Base-by-base conservation (phyloP, 30 jellyfish, hydroid and myxozoan genomes). In the Catostylus mosaicus region DNA sequence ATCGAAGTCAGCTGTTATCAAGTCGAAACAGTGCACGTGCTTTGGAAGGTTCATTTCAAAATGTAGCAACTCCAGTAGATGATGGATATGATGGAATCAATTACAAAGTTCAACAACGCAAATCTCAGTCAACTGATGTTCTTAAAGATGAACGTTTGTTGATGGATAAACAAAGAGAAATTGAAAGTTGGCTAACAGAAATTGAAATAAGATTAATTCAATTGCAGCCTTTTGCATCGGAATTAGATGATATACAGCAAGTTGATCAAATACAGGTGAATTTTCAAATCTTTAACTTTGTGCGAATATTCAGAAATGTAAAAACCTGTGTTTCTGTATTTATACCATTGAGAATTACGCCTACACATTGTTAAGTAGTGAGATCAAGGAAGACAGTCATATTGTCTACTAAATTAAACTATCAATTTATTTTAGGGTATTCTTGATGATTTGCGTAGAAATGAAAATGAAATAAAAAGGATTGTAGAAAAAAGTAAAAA, bases 131-230 rank as follows among this genome's bases (percentile, higher is more conserved):
- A 36, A 67, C 54, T n/a, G 27, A 52, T 52, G 3, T 23, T 48
- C 23, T 6, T 10, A 59, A 23, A 20, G 71, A 27, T 59, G 71
- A 68, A 22, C 34, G 51, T 7, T 9, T 3, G 20, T 16, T 84
- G 34, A 34, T 27, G 22, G 56, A 50, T 5, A 88, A 29, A 66
- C 91, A 88, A 46, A 35, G 73, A 16, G 84, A 69, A 2, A 92
- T 92, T 23, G 98, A 92, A 22, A 76, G 68, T 27, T 92, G 98
- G 98, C 38, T 92, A 19, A 85, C 95, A 5, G 95, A 92, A 23
- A 60, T 80, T 60, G 98, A 92, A 74, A 78, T 92, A 32, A 80
- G 77, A 54, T 70, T 92, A 67, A 92, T 92, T 35, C 74, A 54
- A 14, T 48, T 92, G 51, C 96, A 85, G 59, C 98, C 98, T 0